These are phyloP conservation scores for Brachymystax lenok DNA, from an alignment of 2,797 vertebrate species.

Conservation along the genomic window DNA sequence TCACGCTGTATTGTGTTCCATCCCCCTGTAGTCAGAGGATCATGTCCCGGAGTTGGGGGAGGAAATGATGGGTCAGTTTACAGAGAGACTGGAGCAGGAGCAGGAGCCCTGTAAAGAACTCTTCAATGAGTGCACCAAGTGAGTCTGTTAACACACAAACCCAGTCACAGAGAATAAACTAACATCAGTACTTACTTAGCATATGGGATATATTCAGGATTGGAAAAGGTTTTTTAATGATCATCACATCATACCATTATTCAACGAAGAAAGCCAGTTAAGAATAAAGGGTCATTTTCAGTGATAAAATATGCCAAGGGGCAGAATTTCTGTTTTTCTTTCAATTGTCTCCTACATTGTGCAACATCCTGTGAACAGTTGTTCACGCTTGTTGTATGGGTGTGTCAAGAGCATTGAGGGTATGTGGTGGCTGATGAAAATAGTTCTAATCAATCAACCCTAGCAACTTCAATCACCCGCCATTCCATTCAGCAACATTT, in stretches of 20 bases:
- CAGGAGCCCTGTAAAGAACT: constrained; percentile 91
- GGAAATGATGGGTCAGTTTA: constrained; percentile 82
- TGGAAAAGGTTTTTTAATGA: background rate
- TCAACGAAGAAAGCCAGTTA: background rate
- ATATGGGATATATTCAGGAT: background rate
- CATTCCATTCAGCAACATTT: too few species aligned
- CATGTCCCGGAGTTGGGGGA: constrained; percentile 86
- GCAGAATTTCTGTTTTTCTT: background rate
- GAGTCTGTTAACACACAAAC: constrained; percentile 48
- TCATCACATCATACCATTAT: background rate
- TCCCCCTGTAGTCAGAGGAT: constrained; percentile 81
- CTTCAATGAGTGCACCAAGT: constrained; percentile 95
- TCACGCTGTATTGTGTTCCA: constrained; percentile 40
- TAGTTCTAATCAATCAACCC: background rate
- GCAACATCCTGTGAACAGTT: constrained; percentile 37
- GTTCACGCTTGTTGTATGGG: background rate
- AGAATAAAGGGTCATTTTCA: background rate
- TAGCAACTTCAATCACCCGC: background rate
- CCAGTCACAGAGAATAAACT: background rate
- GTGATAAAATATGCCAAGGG: background rate
- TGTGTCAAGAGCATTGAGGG: background rate
- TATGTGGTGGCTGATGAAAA: background rate
- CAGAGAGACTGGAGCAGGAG: constrained; percentile 81
- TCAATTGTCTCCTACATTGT: constrained; percentile 13
- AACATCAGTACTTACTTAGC: background rate